A percentile compares a stretch with the other conserved stretches of the same genome.
Evolutionary conservation across 53 echinoderm and acorn worm species (phyloP).

Genomic region (Paracentrotus lividus): DNA sequence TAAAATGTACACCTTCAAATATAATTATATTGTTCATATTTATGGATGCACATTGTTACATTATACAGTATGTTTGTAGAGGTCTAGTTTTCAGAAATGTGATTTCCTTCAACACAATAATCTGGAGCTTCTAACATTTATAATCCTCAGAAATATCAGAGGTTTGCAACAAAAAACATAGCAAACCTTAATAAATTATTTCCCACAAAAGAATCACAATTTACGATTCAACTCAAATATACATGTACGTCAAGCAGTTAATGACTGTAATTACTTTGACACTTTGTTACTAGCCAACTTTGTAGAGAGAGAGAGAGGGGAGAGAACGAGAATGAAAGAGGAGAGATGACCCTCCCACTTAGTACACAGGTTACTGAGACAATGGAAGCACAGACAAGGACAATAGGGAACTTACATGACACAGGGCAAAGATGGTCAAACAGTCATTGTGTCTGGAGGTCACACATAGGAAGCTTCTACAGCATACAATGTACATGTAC

Average conservation of each 20-base stretch:
- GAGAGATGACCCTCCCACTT: not conserved
- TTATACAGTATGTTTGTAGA: too few species aligned
- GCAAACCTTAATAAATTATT: too few species aligned
- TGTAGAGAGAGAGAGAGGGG: not conserved
- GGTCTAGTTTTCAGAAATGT: too few species aligned
- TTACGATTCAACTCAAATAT: not conserved
- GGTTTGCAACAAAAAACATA: too few species aligned
- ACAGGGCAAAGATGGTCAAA: slow-evolving; percentile 6
- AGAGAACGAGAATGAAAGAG: not conserved
- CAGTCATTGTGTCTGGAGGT: slow-evolving; percentile 10
- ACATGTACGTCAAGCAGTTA: not conserved
- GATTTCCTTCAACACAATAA: too few species aligned
- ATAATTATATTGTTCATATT: too few species aligned
- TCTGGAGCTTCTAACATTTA: too few species aligned
- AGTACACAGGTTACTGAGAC: not conserved
- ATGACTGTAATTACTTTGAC: not conserved
- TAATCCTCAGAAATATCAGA: too few species aligned
- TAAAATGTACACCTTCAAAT: too few species aligned
- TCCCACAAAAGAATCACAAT: not conserved
- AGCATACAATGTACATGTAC: not conserved
- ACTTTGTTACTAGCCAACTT: not conserved
- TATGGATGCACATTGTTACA: too few species aligned
- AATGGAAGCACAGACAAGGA: not conserved
- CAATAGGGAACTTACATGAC: not conserved
- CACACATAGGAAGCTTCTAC: not conserved